Evolutionary conservation across 2,797 vertebrate species (phyloP).

Genomic region (Pachyuromys duprasi): DNA sequence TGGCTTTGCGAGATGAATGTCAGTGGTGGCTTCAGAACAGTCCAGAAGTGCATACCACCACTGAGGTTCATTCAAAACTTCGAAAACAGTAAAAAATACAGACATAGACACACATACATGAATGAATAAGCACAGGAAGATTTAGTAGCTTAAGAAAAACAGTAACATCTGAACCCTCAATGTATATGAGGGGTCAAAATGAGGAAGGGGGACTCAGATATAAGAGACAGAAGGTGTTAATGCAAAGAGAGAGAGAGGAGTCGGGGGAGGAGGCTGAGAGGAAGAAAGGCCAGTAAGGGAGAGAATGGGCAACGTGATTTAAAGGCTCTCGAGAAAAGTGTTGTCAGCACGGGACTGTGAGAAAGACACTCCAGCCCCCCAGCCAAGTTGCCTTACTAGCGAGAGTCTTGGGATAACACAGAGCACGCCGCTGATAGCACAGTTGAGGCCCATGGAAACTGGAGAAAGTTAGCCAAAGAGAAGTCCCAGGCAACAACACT

Average conservation of each 20-base stretch:
- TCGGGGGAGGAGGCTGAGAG: background rate
- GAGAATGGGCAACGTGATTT: background rate
- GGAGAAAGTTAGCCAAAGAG: constrained; percentile 37
- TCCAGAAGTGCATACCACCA: background rate
- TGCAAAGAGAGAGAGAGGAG: constrained; percentile 1
- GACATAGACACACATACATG: background rate
- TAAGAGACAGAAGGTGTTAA: background rate
- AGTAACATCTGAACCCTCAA: background rate
- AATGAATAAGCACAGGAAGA: background rate
- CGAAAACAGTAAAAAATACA: background rate
- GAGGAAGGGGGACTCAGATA: background rate
- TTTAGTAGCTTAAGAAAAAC: background rate
- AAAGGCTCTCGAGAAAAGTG: background rate
- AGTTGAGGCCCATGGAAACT: background rate
- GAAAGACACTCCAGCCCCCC: background rate
- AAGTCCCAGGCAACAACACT: background rate
- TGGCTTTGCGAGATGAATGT: background rate
- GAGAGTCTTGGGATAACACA: background rate
- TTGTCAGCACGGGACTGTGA: background rate
- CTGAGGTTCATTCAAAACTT: background rate
- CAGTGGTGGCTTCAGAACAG: background rate
- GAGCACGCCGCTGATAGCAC: background rate
- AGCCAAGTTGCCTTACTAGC: background rate
- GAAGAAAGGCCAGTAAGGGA: background rate
- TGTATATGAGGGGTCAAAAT: background rate